phyloP scores from a whole-genome alignment of 2,113 vertebrate species.

The Pogona vitticeps region DNA sequence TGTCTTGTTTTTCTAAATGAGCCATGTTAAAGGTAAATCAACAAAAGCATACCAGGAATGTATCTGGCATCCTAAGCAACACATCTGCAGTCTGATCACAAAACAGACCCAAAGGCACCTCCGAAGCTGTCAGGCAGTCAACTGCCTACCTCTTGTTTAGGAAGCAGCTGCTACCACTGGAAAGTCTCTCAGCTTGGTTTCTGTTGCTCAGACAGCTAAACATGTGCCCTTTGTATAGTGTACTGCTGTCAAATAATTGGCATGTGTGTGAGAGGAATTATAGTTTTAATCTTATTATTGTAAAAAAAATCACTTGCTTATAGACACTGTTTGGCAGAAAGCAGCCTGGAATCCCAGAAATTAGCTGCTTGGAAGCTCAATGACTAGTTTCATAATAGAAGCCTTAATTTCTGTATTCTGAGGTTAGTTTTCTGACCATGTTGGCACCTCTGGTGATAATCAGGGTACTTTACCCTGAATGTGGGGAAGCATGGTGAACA shows the following conservation, averaged over 20 bases:
- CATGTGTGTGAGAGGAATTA: slow-evolving; percentile 8
- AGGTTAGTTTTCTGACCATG: background rate
- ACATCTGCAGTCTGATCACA: background rate
- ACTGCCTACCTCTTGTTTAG: slow-evolving; percentile 45
- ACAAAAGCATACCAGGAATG: background rate
- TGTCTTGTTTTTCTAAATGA: background rate
- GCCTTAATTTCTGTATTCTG: background rate
- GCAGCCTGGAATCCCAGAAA: background rate
- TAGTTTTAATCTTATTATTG: slow-evolving; percentile 21
- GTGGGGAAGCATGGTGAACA: background rate
- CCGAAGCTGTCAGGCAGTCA: slow-evolving; percentile 46
- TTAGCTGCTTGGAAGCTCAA: background rate
- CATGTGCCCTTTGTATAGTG: slow-evolving; percentile 41
- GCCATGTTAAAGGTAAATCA: background rate
- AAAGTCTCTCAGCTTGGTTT: slow-evolving; percentile 59
- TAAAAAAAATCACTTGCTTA: background rate
- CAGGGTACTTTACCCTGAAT: background rate
- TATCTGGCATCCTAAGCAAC: slow-evolving; percentile 14
- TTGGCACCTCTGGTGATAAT: background rate
- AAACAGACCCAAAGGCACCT: slow-evolving; percentile 28
- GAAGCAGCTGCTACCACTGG: slow-evolving; percentile 56
- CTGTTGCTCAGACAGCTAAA: slow-evolving; percentile 56
- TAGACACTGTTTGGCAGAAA: background rate
- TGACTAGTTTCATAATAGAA: background rate
- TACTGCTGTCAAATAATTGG: slow-evolving; percentile 43